Evolutionary conservation across 2,888 invertebrate genomes (phyloP).

Genomic region (Autographa gamma): DNA sequence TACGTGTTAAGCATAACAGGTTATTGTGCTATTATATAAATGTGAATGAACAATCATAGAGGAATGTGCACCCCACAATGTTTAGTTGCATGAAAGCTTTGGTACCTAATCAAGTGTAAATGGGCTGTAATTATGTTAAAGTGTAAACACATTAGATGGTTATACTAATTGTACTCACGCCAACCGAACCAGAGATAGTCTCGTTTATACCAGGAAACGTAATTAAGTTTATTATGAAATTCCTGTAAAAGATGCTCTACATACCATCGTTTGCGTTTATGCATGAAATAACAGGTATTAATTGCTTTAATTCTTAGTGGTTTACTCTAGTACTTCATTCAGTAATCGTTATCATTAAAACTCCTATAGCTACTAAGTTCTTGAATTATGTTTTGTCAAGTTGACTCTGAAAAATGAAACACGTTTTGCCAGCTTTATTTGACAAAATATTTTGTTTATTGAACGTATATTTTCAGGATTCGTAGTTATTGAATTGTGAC

Average conservation of each 20-base stretch:
- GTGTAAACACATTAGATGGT: background rate
- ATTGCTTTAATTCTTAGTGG: too few species aligned
- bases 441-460: background rate
- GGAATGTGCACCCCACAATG: slow-evolving; percentile 48
- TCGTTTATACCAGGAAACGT: background rate
- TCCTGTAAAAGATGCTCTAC: background rate
- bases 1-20: slow-evolving; percentile 26
- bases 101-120: slow-evolving; percentile 44
- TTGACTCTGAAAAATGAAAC: too few species aligned
- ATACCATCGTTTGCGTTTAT: background rate
- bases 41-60: slow-evolving; percentile 69
- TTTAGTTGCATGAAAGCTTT: slow-evolving; percentile 34
- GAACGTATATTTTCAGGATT: background rate
- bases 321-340: too few species aligned
- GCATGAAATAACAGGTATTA: too few species aligned
- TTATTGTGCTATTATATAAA: slow-evolving; percentile 43
- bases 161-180: background rate
- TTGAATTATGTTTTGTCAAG: too few species aligned
- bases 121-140: slow-evolving; percentile 23
- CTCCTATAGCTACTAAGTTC: too few species aligned
- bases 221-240: background rate
- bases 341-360: too few species aligned
- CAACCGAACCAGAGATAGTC: background rate
- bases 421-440: too few species aligned
- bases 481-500: slow-evolving; percentile 14